These are phyloP conservation scores for Tetramorium alpestre DNA, from an alignment of 1,140 invertebrate genomes.

Conservation along the genomic window DNA sequence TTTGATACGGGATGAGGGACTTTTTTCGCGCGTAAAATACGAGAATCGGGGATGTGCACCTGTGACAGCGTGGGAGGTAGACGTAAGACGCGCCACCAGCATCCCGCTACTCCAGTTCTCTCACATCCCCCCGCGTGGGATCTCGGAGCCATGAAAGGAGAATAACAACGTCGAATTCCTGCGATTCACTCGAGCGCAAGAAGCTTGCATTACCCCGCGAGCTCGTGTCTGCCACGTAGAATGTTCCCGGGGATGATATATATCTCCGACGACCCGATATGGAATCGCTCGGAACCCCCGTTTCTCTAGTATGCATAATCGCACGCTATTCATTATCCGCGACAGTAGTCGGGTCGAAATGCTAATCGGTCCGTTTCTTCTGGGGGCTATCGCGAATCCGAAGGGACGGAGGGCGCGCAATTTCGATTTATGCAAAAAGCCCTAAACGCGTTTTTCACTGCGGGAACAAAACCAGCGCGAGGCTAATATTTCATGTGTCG, in stretches of 20 bases:
- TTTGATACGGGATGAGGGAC: conserved; percentile 20
- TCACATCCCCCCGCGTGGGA: conserved; percentile 6
- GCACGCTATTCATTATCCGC: conserved; percentile 58
- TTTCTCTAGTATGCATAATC: conserved; percentile 60
- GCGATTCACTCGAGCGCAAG: conserved; percentile 60
- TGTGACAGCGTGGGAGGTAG: conserved; percentile 49
- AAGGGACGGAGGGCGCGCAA: conserved; percentile 2
- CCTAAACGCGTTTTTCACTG: conserved; percentile 15
- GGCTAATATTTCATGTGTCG: conserved; percentile 11
- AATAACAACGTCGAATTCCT: conserved; percentile 71
- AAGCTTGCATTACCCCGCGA: conserved; percentile 46
- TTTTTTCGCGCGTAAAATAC: conserved; percentile 54
- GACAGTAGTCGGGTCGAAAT: conserved; percentile 50
- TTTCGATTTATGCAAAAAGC: conserved; percentile 58
- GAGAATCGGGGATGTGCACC: conserved; percentile 49
- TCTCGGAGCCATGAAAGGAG: conserved; percentile 55
- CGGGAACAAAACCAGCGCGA: background rate
- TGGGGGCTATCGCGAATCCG: conserved; percentile 5
- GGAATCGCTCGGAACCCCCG: conserved; percentile 27
- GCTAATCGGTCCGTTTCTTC: conserved; percentile 59
- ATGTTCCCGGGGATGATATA: conserved; percentile 42
- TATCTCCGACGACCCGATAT: conserved; percentile 36
- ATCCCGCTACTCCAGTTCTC: background rate
- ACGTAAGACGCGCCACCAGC: conserved; percentile 61
- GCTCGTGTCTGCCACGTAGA: conserved; percentile 36